Evolutionary conservation across 2,888 invertebrate genomes (phyloP), one percentile per base, ranked within the genome.

Genomic region (Ichneumoninae sp.): DNA sequence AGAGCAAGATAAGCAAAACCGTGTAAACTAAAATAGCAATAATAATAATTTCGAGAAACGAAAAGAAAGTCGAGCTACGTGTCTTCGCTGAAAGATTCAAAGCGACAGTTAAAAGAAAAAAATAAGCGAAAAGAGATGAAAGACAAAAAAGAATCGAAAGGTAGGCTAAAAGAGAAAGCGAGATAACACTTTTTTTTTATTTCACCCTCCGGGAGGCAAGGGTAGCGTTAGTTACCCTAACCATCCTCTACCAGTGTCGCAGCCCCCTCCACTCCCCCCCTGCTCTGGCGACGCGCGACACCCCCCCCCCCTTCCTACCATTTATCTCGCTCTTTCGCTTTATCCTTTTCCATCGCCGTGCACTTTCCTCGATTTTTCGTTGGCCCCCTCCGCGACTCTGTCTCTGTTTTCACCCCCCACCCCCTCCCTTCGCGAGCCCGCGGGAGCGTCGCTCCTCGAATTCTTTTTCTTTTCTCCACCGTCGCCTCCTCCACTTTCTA

Each of bases 401-500:
- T 69, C 50, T 83, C 60, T 47, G n/a, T 68, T 85, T 68, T n/a
- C 22, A 77, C 54, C 54, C 44, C 60, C 26, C 52, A 0, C 60
- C 13, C 50, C 57, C 44, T 66, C 69, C 54, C 75, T n/a, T 79
- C 71, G 44, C 26, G 47, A 57, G 26, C 33, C 22, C 57, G 65
- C 40, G 66, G 44, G 82, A 82, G 63, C 71, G 81, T 71, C 54
- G 70, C 74, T 73, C 52, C 65, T 75, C 75, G 69, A 68, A 26
- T 73, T 82, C 82, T 85, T 85, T 76, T 82, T 76, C 79, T 82
- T 79, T 85, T 80, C 82, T 82, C 81, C 84, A 73, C 83, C 87
- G 88, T 87, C 88, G 87, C 86, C 86, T 85, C 83, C 88, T 88
- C 87, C 88, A 87, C 89, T 87, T 85, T 88, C 87, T 85, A 86